phyloP scores from a whole-genome alignment of 2,888 invertebrate genomes.

The Pilophorus perplexus region DNA sequence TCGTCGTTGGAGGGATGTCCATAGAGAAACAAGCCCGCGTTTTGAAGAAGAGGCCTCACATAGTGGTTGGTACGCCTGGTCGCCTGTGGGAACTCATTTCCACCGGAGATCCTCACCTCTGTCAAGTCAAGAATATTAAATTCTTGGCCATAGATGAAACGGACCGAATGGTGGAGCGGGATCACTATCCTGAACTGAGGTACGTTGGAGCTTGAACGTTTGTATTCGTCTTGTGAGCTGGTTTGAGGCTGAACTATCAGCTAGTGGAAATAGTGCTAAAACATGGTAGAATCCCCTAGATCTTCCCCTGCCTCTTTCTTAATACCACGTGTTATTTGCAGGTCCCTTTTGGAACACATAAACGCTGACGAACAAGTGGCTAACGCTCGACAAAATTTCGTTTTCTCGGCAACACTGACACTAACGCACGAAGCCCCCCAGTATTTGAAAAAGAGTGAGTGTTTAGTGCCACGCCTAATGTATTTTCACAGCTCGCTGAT shows the following conservation, averaged over 20 bases:
- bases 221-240: background rate
- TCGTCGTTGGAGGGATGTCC: slow-evolving; percentile 92
- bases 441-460: slow-evolving; percentile 53
- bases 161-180: slow-evolving; percentile 95
- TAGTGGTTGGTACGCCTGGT: slow-evolving; percentile 96
- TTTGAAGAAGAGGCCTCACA: slow-evolving; percentile 75
- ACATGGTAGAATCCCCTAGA: background rate
- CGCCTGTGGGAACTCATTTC: slow-evolving; percentile 90
- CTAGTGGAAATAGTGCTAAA: background rate
- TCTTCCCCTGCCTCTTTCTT: background rate
- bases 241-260: background rate
- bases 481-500: too few relatives aligned
- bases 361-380: slow-evolving; percentile 63
- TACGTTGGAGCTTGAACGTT: background rate
- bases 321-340: background rate
- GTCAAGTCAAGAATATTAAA: slow-evolving; percentile 66
- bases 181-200: slow-evolving; percentile 90
- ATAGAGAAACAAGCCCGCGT: slow-evolving; percentile 90
- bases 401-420: slow-evolving; percentile 96
- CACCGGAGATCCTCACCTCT: slow-evolving; percentile 68
- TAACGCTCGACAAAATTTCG: slow-evolving; percentile 79
- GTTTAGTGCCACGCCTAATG: too few relatives aligned
- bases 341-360: slow-evolving; percentile 70
- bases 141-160: slow-evolving; percentile 96
- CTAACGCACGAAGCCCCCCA: slow-evolving; percentile 81